These are phyloP conservation scores for Aldrovandia affinis DNA, from an alignment of 2,797 vertebrate species.

Conservation along the genomic window DNA sequence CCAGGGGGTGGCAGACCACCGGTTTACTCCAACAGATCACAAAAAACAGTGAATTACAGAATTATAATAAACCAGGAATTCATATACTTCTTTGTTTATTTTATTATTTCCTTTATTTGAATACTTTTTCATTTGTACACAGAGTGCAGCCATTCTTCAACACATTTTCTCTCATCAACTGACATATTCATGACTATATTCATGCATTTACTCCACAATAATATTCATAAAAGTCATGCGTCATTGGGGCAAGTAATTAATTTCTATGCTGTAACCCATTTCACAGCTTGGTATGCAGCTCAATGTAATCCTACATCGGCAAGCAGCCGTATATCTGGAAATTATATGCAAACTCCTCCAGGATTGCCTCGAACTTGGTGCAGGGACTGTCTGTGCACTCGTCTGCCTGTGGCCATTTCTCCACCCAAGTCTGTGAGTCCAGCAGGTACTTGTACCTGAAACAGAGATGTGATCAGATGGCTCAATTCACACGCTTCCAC, in stretches of 20 bases:
- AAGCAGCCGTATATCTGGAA: slow-evolving; percentile 68
- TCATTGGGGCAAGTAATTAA: not conserved
- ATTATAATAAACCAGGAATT: not conserved
- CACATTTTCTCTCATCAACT: not conserved
- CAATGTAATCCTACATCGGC: not conserved
- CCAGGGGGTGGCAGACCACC: too few species aligned
- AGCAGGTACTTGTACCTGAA: slow-evolving; percentile 86
- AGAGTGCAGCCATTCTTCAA: not conserved
- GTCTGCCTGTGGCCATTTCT: slow-evolving; percentile 76
- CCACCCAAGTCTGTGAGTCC: slow-evolving; percentile 83
- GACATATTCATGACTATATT: not conserved
- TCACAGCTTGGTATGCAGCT: not conserved
- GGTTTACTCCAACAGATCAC: not conserved
- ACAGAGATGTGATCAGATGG: slow-evolving; percentile 21
- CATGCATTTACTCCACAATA: not conserved
- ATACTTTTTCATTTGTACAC: not conserved
- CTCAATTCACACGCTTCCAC: not conserved
- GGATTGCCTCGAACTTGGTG: slow-evolving; percentile 54
- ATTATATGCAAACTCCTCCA: slow-evolving; percentile 69
- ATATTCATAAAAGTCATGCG: not conserved
- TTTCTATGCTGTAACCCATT: not conserved
- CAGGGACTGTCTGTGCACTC: slow-evolving; percentile 67
- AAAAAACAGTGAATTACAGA: not conserved
- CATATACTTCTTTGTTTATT: not conserved
- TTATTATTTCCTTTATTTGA: not conserved